phyloP scores from a whole-genome alignment of 2,113 vertebrate genomes.

The Neolamprologus sp. region DNA sequence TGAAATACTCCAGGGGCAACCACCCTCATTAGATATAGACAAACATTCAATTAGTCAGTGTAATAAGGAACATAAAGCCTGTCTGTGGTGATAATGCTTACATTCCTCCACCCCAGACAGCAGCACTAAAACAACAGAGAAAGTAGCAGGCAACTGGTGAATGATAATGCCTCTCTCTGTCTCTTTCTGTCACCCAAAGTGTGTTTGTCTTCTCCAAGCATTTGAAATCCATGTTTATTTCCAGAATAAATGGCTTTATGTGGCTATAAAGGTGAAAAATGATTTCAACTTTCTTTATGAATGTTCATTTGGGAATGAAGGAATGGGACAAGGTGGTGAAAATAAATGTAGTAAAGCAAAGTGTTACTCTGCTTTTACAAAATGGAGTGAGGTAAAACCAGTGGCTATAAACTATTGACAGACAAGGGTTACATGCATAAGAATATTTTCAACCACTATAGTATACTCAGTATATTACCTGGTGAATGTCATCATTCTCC shows the following conservation, averaged over 20 bases:
- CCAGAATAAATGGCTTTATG: constrained; percentile 32
- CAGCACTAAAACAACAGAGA: constrained; percentile 37
- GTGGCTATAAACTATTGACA: neutral
- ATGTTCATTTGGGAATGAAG: neutral
- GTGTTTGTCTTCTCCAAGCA: constrained; percentile 48
- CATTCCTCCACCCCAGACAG: constrained; percentile 29
- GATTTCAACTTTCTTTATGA: constrained; percentile 11
- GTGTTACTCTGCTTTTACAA: neutral
- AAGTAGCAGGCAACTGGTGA: constrained; percentile 37
- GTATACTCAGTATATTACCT: neutral
- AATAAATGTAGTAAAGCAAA: neutral
- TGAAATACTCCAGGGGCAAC: constrained; percentile 6
- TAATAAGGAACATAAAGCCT: constrained; percentile 50
- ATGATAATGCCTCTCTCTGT: constrained; percentile 27
- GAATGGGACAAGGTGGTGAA: neutral
- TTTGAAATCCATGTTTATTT: constrained; percentile 54
- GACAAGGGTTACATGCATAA: too few relatives aligned
- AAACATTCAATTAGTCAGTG: constrained; percentile 57
- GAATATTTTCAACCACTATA: neutral
- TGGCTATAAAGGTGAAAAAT: constrained; percentile 1
- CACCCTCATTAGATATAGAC: constrained; percentile 51
- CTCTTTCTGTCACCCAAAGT: constrained; percentile 16
- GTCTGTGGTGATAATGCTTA: constrained; percentile 19
- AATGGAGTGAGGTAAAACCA: neutral
- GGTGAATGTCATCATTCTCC: neutral